phyloP scores from a whole-genome alignment of 2,113 vertebrate genomes.

The Heterochromis multidens region DNA sequence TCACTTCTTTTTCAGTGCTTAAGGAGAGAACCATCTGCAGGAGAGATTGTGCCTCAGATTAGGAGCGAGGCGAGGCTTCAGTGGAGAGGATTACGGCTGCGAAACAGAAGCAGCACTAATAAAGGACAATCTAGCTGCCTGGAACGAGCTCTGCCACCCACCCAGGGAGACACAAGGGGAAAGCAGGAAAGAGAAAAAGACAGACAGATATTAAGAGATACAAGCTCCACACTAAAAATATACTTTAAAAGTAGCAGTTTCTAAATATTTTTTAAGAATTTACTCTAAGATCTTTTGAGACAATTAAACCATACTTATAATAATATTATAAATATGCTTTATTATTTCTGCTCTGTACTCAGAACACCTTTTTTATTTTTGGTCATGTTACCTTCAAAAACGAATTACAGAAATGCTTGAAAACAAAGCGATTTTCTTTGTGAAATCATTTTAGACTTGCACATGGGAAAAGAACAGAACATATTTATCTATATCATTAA shows the following conservation, averaged over 20 bases:
- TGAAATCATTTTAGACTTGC: neutral
- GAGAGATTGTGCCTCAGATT: conserved; percentile 84
- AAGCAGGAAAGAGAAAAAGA: neutral
- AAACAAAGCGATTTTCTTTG: neutral
- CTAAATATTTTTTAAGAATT: neutral
- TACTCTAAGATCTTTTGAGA: neutral
- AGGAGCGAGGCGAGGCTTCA: conserved; percentile 68
- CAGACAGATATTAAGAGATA: neutral
- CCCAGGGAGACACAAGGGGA: conserved; percentile 4
- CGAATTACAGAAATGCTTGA: neutral
- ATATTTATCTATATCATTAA: neutral
- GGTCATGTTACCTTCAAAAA: neutral
- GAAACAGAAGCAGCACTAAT: conserved; percentile 60
- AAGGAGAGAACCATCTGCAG: conserved; percentile 85
- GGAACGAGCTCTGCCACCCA: conserved; percentile 31
- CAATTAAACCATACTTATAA: neutral
- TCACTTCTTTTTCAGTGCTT: conserved; percentile 81
- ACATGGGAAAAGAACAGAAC: neutral
- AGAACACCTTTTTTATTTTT: neutral
- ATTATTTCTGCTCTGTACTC: neutral
- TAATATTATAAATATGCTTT: neutral
- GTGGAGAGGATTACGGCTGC: conserved; percentile 61
- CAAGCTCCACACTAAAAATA: neutral
- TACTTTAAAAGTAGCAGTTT: neutral
- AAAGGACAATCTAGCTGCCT: conserved; percentile 60